A percentile compares a stretch with the other conserved stretches of the same genome.
Evolutionary conservation across 2,888 invertebrate genomes (phyloP).

Genomic region (Zele albiditarsus): DNA sequence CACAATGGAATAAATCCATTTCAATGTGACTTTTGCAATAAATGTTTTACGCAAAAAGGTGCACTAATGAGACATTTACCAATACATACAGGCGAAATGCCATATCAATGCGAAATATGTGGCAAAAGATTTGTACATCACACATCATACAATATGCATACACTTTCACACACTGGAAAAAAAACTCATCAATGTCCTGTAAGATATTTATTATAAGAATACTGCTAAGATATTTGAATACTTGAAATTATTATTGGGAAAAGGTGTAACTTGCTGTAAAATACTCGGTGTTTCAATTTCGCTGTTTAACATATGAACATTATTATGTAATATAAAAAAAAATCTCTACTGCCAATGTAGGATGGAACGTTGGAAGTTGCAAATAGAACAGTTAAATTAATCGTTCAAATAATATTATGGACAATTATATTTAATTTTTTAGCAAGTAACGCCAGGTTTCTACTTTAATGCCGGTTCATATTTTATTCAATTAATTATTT

Average conservation of each 20-base stretch:
- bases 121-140: constrained; percentile 81
- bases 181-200: constrained; percentile 65
- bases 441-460: too few relatives aligned
- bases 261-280: too few relatives aligned
- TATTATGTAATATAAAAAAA: too few relatives aligned
- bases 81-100: constrained; percentile 78
- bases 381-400: too few relatives aligned
- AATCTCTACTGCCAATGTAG: too few relatives aligned
- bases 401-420: too few relatives aligned
- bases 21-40: constrained; percentile 77
- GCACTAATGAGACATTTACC: constrained; percentile 78
- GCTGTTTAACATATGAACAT: too few relatives aligned
- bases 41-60: constrained; percentile 78
- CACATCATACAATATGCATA: constrained; percentile 82
- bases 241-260: too few relatives aligned
- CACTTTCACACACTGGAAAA: constrained; percentile 75
- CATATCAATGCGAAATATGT: constrained; percentile 78
- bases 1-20: constrained; percentile 78
- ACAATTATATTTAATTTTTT: too few relatives aligned
- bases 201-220: constrained; percentile 42
- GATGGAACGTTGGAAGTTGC: too few relatives aligned
- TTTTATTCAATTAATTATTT: constrained; percentile 29
- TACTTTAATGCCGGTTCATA: constrained; percentile 21
- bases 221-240: constrained; percentile 45
- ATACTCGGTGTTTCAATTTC: too few relatives aligned